Base-by-base conservation (phyloP, 2,797 vertebrate genomes). In the Garrulus glandarius region DNA sequence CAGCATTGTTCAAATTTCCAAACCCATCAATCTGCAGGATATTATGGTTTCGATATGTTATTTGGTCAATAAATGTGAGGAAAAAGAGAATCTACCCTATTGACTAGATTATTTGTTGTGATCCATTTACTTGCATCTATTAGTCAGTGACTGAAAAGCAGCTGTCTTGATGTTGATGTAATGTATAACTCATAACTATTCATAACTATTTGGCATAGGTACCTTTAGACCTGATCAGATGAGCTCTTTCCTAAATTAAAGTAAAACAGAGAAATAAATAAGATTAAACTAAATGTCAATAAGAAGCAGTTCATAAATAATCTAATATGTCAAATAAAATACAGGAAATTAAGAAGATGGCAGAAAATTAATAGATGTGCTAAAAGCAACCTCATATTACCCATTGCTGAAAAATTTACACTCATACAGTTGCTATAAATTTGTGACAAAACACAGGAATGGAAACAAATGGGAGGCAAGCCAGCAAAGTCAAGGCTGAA, bases 311-410 rank as follows among this genome's bases (percentile, higher is more conserved):
- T 95, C 32, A 87, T 96, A 97, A 97, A 96, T 90, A 96, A 97
- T 81, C 67, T 56, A 92, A 39, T 70, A 24, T 5, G 61, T 88
- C 87, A 71, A 80, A 92, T 95, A 93, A 97, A 95, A 95, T 79
- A 93, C 13, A 63, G 36, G 49, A 84, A 95, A 97, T 65, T 7
- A 84, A 93, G 92, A 92, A 72, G 70, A 82, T 44, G 52, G 46
- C 78, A 96, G 72, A 76, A 96, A 97, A 96, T 95, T 96, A 97
- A 97, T 97, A 90, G 76, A 72, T 81, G 36, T 91, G 30, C 86
- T 96, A 95, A 96, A 68, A 93, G 49, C n/a, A 91, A 83, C n/a
- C 50, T 84, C 61, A 77, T 87, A 78, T 65, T 97, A 78, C 30
- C 34, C 39, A 65, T 87, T 44, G 22, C n/a, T 95, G 61, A 14